A percentile compares a stretch with the other conserved stretches of the same genome.
These are phyloP conservation scores for Galaxea fascicularis DNA, from an alignment of 92 coral and sea anemone species.

Conservation along the genomic window DNA sequence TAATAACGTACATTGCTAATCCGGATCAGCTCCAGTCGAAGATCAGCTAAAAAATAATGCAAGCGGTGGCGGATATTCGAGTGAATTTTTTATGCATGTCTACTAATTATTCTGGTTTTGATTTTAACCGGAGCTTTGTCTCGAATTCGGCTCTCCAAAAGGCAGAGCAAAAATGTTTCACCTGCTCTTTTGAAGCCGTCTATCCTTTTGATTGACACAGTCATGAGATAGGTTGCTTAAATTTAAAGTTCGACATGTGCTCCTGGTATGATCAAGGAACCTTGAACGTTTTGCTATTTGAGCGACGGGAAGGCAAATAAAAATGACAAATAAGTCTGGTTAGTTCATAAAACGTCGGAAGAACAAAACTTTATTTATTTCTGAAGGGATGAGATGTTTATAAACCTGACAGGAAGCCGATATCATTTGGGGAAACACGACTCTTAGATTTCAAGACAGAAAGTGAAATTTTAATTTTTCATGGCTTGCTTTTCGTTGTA, in stretches of 20 bases:
- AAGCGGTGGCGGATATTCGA: too few species aligned
- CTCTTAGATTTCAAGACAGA: background rate
- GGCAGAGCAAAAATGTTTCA: background rate
- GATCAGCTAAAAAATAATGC: too few species aligned
- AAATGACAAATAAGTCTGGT: background rate
- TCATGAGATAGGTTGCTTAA: slow-evolving; percentile 24
- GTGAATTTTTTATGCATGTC: too few species aligned
- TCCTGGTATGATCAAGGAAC: background rate
- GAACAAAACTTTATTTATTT: background rate
- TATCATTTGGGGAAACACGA: slow-evolving; percentile 33
- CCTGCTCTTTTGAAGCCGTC: slow-evolving; percentile 1
- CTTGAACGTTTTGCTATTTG: background rate
- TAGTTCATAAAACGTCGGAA: background rate
- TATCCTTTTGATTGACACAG: slow-evolving; percentile 6
- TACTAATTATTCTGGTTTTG: too few species aligned
- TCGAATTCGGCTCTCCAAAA: background rate
- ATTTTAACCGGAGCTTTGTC: too few species aligned
- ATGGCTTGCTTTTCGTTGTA: background rate
- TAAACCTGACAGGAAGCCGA: slow-evolving; percentile 1
- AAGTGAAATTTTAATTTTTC: slow-evolving; percentile 13
- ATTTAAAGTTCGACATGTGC: background rate
- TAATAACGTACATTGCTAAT: too few species aligned
- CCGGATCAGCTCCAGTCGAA: too few species aligned
- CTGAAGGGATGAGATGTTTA: background rate
- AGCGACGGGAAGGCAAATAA: background rate